phyloP scores from a whole-genome alignment of 2,888 invertebrate genomes.

The Agonum fuliginosum region DNA sequence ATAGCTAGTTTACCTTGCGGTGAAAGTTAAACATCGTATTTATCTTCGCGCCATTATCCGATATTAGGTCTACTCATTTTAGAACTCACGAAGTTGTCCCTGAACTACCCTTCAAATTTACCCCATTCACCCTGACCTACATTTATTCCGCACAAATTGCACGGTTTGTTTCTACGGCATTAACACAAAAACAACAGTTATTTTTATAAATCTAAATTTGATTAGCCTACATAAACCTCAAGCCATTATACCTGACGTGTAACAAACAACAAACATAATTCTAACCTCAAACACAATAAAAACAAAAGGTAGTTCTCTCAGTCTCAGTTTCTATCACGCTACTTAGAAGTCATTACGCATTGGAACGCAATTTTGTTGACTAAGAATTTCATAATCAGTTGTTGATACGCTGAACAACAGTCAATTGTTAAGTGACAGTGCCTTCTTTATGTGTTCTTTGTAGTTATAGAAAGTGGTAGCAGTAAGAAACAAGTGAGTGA shows the following conservation, averaged over 20 bases:
- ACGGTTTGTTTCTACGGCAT: background rate
- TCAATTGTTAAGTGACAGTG: conserved; percentile 35
- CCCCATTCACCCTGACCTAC: conserved; percentile 23
- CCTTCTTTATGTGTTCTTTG: conserved; percentile 25
- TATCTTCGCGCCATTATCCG: conserved; percentile 1
- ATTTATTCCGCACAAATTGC: background rate
- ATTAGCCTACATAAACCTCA: background rate
- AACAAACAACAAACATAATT: background rate
- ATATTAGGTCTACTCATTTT: conserved; percentile 36
- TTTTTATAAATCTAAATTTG: conserved; percentile 23
- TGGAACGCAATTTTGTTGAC: background rate
- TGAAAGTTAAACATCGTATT: background rate
- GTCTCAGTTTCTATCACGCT: background rate
- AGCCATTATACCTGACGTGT: background rate
- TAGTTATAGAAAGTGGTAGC: background rate
- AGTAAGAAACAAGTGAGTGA: background rate
- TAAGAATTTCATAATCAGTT: conserved; percentile 7
- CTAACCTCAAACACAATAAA: conserved; percentile 19
- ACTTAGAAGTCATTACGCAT: conserved; percentile 16
- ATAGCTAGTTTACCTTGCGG: background rate
- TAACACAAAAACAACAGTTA: conserved; percentile 8
- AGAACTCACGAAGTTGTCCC: conserved; percentile 6
- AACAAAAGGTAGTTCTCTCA: conserved; percentile 7
- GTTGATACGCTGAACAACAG: background rate
- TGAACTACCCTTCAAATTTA: conserved; percentile 23